A percentile compares a stretch with the other conserved stretches of the same genome.
These are phyloP conservation scores for Cydia amplana DNA, from an alignment of 1,140 invertebrate genomes.

Conservation along the genomic window DNA sequence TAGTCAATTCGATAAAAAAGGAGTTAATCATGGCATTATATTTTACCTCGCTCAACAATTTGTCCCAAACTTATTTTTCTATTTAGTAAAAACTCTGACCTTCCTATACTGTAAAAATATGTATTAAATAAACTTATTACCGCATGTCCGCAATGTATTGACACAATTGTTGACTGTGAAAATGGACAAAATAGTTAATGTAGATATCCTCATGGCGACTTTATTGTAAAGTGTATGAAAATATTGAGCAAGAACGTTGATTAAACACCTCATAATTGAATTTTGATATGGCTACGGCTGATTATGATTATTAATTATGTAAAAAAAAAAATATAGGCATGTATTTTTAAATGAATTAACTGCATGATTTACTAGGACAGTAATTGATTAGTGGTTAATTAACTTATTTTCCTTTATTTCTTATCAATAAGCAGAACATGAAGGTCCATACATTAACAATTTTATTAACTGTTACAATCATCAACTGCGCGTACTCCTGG, in stretches of 20 bases:
- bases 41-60: no score
- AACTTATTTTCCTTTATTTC: neutral
- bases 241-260: neutral
- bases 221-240: neutral
- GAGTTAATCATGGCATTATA: no score
- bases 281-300: constrained; percentile 11
- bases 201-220: neutral
- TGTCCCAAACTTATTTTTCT: no score
- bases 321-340: neutral
- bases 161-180: neutral
- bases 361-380: neutral
- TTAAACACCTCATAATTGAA: neutral
- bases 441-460: neutral
- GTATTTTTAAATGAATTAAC: neutral
- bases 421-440: neutral
- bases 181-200: neutral
- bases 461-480: neutral
- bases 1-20: no score
- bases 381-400: neutral
- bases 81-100: neutral
- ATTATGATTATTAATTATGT: neutral
- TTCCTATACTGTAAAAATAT: neutral
- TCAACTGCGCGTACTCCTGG: neutral
- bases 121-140: neutral
- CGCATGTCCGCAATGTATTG: neutral